phyloP scores from a whole-genome alignment of 2,797 vertebrate species.

The Choloepus didactylus region DNA sequence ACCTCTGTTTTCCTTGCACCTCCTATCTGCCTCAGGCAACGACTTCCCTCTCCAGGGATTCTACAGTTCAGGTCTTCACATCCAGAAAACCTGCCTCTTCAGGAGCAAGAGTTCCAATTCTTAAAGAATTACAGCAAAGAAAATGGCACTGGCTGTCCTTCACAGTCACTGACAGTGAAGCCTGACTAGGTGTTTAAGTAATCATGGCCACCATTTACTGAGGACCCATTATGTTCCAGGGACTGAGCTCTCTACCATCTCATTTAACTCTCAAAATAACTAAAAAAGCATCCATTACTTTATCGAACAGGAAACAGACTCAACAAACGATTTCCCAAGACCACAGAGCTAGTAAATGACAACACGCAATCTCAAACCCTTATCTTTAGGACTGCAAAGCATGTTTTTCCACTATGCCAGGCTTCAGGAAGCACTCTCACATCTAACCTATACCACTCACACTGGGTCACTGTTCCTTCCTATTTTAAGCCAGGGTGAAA shows the following conservation, averaged over 20 bases:
- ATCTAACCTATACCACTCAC: background rate
- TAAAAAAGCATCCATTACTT: background rate
- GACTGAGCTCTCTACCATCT: background rate
- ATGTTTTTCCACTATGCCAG: background rate
- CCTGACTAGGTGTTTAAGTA: too few relatives aligned
- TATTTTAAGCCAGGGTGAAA: background rate
- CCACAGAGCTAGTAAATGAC: background rate
- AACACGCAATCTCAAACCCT: background rate
- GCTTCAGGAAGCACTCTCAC: background rate
- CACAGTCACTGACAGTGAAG: background rate
- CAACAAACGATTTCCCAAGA: background rate
- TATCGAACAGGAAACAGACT: background rate
- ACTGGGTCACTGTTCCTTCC: background rate
- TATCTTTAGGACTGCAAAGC: background rate
- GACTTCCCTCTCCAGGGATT: background rate
- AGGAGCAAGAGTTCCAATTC: background rate
- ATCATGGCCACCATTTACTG: fast-evolving
- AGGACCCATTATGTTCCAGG: background rate
- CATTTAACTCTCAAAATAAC: background rate
- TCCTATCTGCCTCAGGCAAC: too few relatives aligned
- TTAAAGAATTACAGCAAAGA: background rate
- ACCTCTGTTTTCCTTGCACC: background rate
- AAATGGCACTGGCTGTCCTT: background rate
- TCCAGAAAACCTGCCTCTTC: background rate
- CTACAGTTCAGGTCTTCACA: background rate